Conservation (phyloP, 2,888 invertebrate species). For the Lochmaea capreae region DNA sequence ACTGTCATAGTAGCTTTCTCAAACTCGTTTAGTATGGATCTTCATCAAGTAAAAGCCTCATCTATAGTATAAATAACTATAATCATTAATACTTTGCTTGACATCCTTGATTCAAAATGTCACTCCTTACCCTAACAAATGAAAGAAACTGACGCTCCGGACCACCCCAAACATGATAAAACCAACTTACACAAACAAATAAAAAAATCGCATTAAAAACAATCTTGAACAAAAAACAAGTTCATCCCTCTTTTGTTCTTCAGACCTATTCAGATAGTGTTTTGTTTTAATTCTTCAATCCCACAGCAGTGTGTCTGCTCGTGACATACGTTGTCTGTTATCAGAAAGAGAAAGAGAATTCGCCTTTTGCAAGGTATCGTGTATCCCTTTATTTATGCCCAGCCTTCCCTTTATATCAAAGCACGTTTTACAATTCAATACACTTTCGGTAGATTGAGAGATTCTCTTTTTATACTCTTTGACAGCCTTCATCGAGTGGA, state of each 20-base stretch:
- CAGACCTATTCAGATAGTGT: slow-evolving; percentile 34
- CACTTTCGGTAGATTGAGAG: slow-evolving; percentile 46
- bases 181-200: slow-evolving; percentile 18
- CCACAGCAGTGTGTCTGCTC: slow-evolving; percentile 34
- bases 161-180: slow-evolving; percentile 26
- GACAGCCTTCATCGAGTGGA: slow-evolving; percentile 47
- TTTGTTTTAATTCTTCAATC: slow-evolving; percentile 42
- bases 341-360: slow-evolving; percentile 40
- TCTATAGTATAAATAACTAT: too few relatives aligned
- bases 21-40: too few relatives aligned
- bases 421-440: slow-evolving; percentile 52
- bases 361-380: slow-evolving; percentile 49
- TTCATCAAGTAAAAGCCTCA: too few relatives aligned
- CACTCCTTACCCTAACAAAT: neutral
- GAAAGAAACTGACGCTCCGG: neutral
- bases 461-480: slow-evolving; percentile 49
- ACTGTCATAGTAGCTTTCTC: too few relatives aligned
- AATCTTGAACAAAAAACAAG: slow-evolving; percentile 32
- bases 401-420: slow-evolving; percentile 12
- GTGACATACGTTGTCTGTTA: slow-evolving; percentile 41
- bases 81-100: too few relatives aligned
- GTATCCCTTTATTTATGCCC: slow-evolving; percentile 50
- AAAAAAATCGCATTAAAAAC: slow-evolving; percentile 28
- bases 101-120: too few relatives aligned
- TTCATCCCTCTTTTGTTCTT: slow-evolving; percentile 32